phyloP scores from a whole-genome alignment of 2,888 invertebrate genomes.

The Cephus runcator region DNA sequence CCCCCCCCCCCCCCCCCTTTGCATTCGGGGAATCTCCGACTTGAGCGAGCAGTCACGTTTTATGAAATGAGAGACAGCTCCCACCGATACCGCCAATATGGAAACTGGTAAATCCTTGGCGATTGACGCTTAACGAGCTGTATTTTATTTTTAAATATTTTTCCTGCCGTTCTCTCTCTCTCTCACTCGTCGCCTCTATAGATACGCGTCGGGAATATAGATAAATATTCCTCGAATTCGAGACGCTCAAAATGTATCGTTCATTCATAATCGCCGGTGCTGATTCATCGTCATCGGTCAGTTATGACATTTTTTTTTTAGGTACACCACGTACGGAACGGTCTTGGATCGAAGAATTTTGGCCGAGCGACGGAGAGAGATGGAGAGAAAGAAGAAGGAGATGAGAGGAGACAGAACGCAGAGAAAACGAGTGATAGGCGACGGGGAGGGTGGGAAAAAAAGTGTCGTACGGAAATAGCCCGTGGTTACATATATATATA shows the following conservation, averaged over 20 bases:
- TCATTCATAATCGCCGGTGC: neutral
- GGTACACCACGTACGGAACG: neutral
- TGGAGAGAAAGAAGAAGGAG: constrained; percentile 21
- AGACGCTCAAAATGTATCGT: neutral
- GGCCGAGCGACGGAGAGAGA: constrained; percentile 3
- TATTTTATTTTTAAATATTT: neutral
- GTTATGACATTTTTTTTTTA: neutral
- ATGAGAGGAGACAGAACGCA: neutral
- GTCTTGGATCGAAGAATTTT: neutral
- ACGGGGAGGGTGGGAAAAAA: constrained; percentile 2
- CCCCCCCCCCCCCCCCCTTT: neutral
- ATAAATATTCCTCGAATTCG: neutral
- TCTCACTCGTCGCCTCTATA: neutral
- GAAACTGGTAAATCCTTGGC: neutral
- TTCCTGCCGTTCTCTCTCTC: neutral
- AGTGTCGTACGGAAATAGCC: constrained; percentile 28
- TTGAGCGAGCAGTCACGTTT: neutral
- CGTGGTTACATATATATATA: constrained; percentile 7
- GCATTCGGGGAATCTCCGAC: neutral
- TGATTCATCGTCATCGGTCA: neutral
- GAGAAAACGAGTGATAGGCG: neutral
- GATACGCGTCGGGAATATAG: neutral
- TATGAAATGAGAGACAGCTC: neutral
- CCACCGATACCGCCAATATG: neutral
- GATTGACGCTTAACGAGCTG: neutral